These are phyloP conservation scores for Delichon dasypus DNA, from an alignment of 2,797 vertebrate genomes.

Conservation along the genomic window DNA sequence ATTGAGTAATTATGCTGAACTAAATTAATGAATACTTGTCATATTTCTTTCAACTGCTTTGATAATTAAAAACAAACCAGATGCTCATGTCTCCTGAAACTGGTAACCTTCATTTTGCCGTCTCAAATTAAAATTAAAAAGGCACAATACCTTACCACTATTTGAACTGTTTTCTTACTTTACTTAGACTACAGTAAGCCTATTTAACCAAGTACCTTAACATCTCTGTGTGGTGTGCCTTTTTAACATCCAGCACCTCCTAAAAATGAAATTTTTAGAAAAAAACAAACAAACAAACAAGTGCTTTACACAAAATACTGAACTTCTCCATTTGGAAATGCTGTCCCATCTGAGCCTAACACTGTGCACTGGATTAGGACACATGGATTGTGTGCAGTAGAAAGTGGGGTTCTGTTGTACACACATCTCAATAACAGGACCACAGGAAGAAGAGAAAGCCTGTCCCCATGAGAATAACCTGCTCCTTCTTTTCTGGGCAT, in stretches of 20 bases:
- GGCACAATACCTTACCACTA: background rate
- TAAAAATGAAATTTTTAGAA: background rate
- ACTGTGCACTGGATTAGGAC: background rate
- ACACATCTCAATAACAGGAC: background rate
- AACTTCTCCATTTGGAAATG: background rate
- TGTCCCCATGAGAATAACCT: background rate
- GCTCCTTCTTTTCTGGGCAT: background rate
- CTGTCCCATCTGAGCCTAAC: background rate
- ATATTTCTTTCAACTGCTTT: background rate
- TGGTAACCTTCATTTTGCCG: background rate
- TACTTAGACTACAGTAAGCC: background rate
- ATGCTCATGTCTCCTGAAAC: background rate
- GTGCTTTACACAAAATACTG: accelerated
- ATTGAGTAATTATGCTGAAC: background rate
- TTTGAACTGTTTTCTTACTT: background rate
- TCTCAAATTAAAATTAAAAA: background rate
- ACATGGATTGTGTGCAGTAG: background rate
- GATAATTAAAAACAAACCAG: background rate
- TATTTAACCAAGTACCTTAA: background rate
- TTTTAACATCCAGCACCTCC: background rate
- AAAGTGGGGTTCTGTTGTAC: background rate
- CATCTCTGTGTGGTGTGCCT: background rate
- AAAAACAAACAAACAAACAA: too few species aligned
- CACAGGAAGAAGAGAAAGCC: background rate
- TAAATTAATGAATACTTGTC: background rate